Evolutionary conservation across 1,140 invertebrate species (phyloP), one percentile per base, ranked within the genome.

Genomic region (Drosophila nigromelanica): DNA sequence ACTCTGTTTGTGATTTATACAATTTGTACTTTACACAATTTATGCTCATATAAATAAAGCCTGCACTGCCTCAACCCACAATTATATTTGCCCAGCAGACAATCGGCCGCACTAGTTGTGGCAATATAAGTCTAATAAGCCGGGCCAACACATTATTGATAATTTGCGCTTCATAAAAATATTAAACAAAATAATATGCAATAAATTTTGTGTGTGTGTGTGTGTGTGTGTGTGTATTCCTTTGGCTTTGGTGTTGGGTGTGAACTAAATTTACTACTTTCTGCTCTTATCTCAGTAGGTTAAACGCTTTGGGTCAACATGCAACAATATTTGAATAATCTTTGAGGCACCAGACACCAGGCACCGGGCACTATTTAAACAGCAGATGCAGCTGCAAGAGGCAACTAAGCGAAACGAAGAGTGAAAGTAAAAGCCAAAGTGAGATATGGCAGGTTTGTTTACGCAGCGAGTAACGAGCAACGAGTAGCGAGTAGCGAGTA

Each of bases 241-340:
- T 51, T 15, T 37, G 24, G 27, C 27, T 35, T 51, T 21, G 45
- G 8, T n/a, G 5, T 35, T 35, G 11, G 62, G 66, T 75, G 78
- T 62, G 73, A 82, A 87, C 83, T 83, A 87, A 87, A 89, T 89
- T 80, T 76, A 48, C 58, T 61, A 76, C 35, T 42, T 14, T 27
- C 45, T 33, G 21, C 24, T 50, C 67, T 87, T 89, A 89, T 89
- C 83, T 89, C 30, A 52, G 58, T 62, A 63, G 82, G 72, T 77
- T 82, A 79, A 72, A 66, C 64, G 43, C 33, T 35, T 56, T 45
- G 78, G 83, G 83, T 89, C 83, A 87, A 76, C 66, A 76, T 89
- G 83, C 76, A 83, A 89, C 76, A 89, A 89, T 89, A 89, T 89
- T 89, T 89, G 85, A 69, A 55, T 89, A 83, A 89, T 89, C 83